phyloP scores from a whole-genome alignment of 2,113 vertebrate genomes.

The Sylvilagus bachmani region DNA sequence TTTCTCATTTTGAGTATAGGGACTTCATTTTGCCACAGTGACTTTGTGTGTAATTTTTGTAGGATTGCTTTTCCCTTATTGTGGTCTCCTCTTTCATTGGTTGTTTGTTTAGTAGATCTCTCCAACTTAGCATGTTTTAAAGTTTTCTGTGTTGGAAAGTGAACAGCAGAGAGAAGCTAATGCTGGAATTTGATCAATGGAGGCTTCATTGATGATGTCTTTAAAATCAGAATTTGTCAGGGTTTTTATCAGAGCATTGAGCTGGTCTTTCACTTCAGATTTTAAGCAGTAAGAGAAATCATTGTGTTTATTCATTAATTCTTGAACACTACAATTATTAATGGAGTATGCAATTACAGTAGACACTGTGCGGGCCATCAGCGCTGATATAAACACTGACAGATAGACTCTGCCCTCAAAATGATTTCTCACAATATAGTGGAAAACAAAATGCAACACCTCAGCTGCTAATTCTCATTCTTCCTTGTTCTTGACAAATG shows the following conservation, averaged over 20 bases:
- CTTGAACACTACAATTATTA: neutral
- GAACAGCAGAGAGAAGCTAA: slow-evolving; percentile 29
- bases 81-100: neutral
- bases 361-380: neutral
- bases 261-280: slow-evolving; percentile 19
- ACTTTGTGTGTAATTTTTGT: neutral
- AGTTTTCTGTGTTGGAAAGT: slow-evolving; percentile 30
- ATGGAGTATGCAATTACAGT: neutral
- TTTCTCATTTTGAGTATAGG: neutral
- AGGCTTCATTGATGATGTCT: neutral
- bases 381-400: neutral
- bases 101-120: slow-evolving; percentile 14
- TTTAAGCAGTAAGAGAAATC: neutral
- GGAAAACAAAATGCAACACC: neutral
- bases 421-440: neutral
- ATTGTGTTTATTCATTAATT: neutral
- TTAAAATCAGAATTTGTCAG: slow-evolving; percentile 40
- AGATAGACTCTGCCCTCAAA: neutral
- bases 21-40: neutral
- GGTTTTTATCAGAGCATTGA: neutral
- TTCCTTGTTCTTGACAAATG: neutral
- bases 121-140: neutral
- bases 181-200: neutral
- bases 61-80: neutral
- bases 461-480: neutral